Base-by-base conservation (phyloP, 2,888 invertebrate species). In the Halictus ligatus region DNA sequence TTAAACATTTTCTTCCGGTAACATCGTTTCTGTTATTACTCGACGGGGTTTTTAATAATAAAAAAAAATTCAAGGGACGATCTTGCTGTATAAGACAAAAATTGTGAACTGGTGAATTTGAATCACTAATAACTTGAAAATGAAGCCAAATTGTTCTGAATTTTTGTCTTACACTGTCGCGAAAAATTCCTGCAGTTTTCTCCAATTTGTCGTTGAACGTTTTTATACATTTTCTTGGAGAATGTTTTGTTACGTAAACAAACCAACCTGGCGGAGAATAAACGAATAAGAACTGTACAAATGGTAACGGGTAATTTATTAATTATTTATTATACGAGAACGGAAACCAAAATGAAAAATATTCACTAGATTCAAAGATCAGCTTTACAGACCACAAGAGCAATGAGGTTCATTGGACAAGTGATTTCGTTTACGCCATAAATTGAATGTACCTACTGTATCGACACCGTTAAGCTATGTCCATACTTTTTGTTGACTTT, bases 321-420 rank as follows among this genome's bases (percentile, higher is more conserved):
- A 46, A 58, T 81, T 77, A 81, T 77, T 77, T 80, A 77, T 84
- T 84, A 74, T 25, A 35, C 35, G n/a, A n/a, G 43, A 50, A 69
- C 35, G 50, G 4, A 72, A 83, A 35, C 80, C 25, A 43, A 72
- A 74, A 73, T 75, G 71, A 18, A 64, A 75, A 54, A 40, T 69
- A 75, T 67, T 84, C 77, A 75, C 35, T 43, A 40, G 10, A 43
- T 54, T 67, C 13, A 7, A 12, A 54, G n/a, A 25, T 54, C 35
- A 25, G 54, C 25, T 48, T 60, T n/a, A 21, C 25, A 15, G 50
- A 60, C 48, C 5, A 29, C 8, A n/a, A 50, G 48, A 12, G 12
- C 18, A 29, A 67, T 18, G 43, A 46, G 35, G 67, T 67, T 18
- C 7, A 60, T 72, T 25, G 13, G 15, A 48, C 21, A 25, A 4